Evolutionary conservation across 2,113 vertebrate genomes (phyloP), one percentile per base, ranked within the genome.

Genomic region (Bubo blakistoni): DNA sequence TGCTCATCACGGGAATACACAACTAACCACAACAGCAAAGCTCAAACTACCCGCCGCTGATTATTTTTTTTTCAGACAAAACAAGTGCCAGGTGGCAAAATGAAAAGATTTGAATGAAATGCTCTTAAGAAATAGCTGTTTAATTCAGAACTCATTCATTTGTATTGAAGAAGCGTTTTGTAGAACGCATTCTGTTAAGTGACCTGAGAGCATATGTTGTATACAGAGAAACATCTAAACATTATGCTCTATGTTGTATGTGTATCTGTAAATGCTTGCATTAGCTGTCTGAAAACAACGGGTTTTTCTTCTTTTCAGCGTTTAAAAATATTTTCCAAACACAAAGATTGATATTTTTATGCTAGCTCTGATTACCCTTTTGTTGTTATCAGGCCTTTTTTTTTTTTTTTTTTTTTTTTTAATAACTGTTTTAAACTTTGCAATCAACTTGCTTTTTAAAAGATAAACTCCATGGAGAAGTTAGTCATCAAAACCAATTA

Each of bases 141-240:
- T 98, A 98, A 98, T 97, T 98, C 98, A 96, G 96, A 97, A 97
- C 97, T 98, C 97, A 97, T 98, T 98, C 98, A 97, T 98, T 97
- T 98, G 97, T 98, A 98, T 97, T 98, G 98, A 98, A 97, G 98
- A 95, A 98, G 97, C 91, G 90, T 97, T 98, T 97, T 94, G 96
- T 91, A 96, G 96, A 97, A 97, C 92, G 97, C 98, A 98, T 98
- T 98, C 98, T 98, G 97, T 98, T 98, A 98, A 98, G 98, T 98
- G 98, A 98, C 98, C 98, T 97, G 97, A 96, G 95, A 98, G 97
- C 98, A 98, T 98, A 98, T 98, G 98, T 97, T 98, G 98, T 98
- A 98, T 98, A 98, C 21, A 55, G 96, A 97, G 97, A 98, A 98
- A 98, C 97, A 98, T 98, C 98, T 98, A 98, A 98, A 98, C 98